Evolutionary conservation across 2,797 vertebrate species (phyloP).

Genomic region (Yasuhikotakia modesta): DNA sequence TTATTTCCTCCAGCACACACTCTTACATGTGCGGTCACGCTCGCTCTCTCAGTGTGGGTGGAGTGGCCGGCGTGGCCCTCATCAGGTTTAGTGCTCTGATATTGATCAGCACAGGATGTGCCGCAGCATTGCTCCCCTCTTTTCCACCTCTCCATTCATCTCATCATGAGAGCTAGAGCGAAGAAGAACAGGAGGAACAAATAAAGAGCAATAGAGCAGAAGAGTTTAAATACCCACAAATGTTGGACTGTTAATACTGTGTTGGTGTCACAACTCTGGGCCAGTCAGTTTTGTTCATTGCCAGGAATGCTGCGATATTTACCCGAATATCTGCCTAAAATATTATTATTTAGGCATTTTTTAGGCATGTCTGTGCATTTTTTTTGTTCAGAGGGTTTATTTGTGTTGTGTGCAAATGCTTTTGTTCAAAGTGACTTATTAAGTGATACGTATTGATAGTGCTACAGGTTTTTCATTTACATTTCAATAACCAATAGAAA

Average conservation of each 20-base stretch:
- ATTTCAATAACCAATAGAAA: background rate
- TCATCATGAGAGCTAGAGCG: conserved; percentile 36
- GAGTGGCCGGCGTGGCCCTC: conserved; percentile 62
- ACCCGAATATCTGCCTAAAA: background rate
- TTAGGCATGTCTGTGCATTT: background rate
- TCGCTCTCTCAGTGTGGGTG: conserved; percentile 58
- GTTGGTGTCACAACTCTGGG: background rate
- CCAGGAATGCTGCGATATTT: background rate
- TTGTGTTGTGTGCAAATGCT: background rate
- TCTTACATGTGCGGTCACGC: conserved; percentile 58
- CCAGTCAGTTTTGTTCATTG: background rate
- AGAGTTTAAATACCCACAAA: background rate
- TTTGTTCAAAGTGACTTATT: background rate
- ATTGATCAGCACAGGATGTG: conserved; percentile 79
- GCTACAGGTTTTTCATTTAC: background rate
- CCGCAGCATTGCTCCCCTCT: conserved; percentile 59
- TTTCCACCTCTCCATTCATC: conserved; percentile 62
- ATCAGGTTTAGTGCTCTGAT: conserved; percentile 79
- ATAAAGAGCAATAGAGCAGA: background rate
- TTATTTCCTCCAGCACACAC: conserved; percentile 5
- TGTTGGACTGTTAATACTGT: background rate
- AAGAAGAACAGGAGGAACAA: background rate
- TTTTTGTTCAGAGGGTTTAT: background rate
- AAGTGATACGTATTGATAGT: background rate
- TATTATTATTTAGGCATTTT: too few species aligned